Percentiles rank a stretch among this genome's conserved stretches.
phyloP scores from a whole-genome alignment of 2,888 invertebrate species.

The Euplagia quadripunctaria region DNA sequence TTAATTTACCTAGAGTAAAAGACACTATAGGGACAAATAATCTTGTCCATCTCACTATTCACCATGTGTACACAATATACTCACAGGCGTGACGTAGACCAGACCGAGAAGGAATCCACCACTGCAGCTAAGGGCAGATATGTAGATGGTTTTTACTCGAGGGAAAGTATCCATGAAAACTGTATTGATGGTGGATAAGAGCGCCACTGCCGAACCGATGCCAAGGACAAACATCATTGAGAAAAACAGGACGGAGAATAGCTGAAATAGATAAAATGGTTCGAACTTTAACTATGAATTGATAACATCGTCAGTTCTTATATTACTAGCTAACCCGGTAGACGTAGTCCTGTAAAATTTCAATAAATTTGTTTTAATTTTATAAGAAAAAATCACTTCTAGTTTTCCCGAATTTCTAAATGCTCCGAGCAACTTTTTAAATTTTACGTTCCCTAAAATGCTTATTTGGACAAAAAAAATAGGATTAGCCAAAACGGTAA shows the following conservation, averaged over 20 bases:
- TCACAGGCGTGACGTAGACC: constrained; percentile 92
- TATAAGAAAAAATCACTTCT: no score
- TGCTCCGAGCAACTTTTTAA: no score
- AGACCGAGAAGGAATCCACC: constrained; percentile 89
- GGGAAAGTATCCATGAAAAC: constrained; percentile 91
- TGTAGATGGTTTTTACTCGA: constrained; percentile 85
- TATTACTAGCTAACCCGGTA: no score
- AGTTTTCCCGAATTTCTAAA: no score
- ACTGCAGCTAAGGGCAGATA: constrained; percentile 86
- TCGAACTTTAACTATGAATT: neutral
- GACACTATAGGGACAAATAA: neutral
- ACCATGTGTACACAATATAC: constrained; percentile 51
- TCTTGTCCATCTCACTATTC: neutral
- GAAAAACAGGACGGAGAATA: constrained; percentile 93
- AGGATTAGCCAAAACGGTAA: no score
- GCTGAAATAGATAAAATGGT: constrained; percentile 67
- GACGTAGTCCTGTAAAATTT: no score
- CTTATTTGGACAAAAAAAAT: no score
- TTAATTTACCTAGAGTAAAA: neutral
- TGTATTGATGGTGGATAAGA: constrained; percentile 90
- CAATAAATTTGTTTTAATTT: no score
- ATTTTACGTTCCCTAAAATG: no score
- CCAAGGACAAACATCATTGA: constrained; percentile 94
- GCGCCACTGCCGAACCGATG: constrained; percentile 91
- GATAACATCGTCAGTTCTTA: neutral